These are phyloP conservation scores for Drosophila ananassae DNA, from an alignment of 1,140 invertebrate species.

Conservation along the genomic window DNA sequence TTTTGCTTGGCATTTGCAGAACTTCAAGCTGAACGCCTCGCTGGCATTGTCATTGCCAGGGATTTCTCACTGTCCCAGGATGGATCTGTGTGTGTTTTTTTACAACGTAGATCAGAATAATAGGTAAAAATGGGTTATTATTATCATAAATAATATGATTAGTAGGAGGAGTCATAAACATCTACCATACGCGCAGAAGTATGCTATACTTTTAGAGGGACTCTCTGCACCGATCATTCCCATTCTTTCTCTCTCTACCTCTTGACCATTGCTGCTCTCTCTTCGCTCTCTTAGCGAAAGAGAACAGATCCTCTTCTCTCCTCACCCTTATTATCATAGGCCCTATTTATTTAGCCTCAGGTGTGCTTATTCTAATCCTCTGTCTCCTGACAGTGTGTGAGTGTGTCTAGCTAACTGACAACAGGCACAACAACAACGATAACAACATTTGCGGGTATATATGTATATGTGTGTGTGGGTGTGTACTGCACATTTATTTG, in stretches of 20 bases:
- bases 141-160: too few species aligned
- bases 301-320: too few species aligned
- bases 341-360: neutral
- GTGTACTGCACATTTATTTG: conserved; percentile 69
- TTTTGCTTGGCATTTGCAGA: conserved; percentile 50
- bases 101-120: neutral
- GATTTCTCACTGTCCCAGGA: conserved; percentile 22
- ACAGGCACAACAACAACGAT: conserved; percentile 28
- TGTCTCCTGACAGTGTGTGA: conserved; percentile 28
- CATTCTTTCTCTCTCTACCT: too few species aligned
- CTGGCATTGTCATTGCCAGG: conserved; percentile 69
- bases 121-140: neutral
- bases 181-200: too few species aligned
- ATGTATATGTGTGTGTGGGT: neutral
- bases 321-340: too few species aligned
- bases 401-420: conserved; percentile 50
- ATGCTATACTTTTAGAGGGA: too few species aligned
- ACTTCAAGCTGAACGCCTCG: conserved; percentile 73
- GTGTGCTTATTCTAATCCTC: neutral
- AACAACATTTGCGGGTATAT: conserved; percentile 10
- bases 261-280: too few species aligned
- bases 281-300: too few species aligned
- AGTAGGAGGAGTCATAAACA: too few species aligned
- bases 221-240: too few species aligned
- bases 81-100: neutral